phyloP scores from a whole-genome alignment of 1,140 invertebrate genomes.

The Bombus huntii region DNA sequence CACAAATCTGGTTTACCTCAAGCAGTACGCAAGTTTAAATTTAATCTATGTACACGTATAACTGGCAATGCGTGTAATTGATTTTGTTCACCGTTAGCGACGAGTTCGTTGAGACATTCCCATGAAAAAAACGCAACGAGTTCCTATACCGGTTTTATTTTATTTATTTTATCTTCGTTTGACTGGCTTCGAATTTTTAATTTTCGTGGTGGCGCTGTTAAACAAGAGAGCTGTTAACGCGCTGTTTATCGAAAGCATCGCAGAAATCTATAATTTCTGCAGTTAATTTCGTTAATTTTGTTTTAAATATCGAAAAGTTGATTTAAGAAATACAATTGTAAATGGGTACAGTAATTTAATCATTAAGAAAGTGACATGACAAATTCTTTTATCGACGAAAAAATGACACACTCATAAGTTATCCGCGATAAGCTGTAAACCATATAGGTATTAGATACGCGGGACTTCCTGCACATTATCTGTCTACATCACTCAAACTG shows the following conservation, averaged over 20 bases:
- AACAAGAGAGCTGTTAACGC: neutral
- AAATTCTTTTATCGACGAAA: conserved; percentile 19
- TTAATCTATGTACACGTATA: neutral
- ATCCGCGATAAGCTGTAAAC: conserved; percentile 12
- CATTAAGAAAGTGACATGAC: neutral
- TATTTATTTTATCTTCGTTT: conserved; percentile 44
- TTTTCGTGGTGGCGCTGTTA: conserved; percentile 32
- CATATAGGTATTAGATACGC: neutral
- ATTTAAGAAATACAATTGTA: neutral
- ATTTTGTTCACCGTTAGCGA: conserved; percentile 29
- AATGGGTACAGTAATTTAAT: neutral
- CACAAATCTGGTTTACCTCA: neutral
- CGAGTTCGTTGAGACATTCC: conserved; percentile 6
- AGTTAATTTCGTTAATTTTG: neutral
- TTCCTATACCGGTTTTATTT: conserved; percentile 57
- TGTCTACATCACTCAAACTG: neutral
- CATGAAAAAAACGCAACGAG: conserved; percentile 44
- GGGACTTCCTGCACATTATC: neutral
- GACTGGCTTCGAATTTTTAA: conserved; percentile 22
- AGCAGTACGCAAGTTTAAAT: neutral
- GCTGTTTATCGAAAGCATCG: neutral
- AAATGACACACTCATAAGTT: conserved; percentile 26
- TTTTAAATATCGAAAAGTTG: neutral
- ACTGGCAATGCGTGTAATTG: conserved; percentile 1
- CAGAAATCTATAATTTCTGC: neutral